Percentiles rank a stretch among this genome's conserved stretches.
These are phyloP conservation scores for Sesia apiformis DNA, from an alignment of 2,888 invertebrate species.

Conservation along the genomic window DNA sequence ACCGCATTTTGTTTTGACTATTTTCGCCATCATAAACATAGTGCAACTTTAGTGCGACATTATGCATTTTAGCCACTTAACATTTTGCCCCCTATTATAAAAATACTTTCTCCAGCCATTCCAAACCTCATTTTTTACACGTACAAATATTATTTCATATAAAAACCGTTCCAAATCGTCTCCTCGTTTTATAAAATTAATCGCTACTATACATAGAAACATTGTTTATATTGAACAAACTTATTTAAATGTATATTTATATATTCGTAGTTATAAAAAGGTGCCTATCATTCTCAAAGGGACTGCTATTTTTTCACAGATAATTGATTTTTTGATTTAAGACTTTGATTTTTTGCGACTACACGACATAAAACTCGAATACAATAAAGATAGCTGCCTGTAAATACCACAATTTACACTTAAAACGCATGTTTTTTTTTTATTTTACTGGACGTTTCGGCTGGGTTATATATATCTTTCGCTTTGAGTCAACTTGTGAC, in stretches of 20 bases:
- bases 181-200: slow-evolving; percentile 1
- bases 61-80: slow-evolving; percentile 64
- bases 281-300: too few species aligned
- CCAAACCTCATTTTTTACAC: slow-evolving; percentile 23
- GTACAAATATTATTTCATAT: slow-evolving; percentile 43
- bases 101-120: slow-evolving; percentile 14
- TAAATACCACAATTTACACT: too few species aligned
- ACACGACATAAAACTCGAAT: too few species aligned
- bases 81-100: slow-evolving; percentile 50
- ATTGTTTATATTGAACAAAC: slow-evolving; percentile 11
- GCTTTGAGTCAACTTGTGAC: too few species aligned
- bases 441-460: too few species aligned
- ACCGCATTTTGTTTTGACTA: neutral
- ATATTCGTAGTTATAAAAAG: too few species aligned
- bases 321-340: too few species aligned
- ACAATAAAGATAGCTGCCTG: too few species aligned
- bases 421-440: too few species aligned
- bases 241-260: slow-evolving; percentile 5
- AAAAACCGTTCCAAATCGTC: slow-evolving; percentile 44
- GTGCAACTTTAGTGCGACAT: slow-evolving; percentile 7
- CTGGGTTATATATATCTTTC: too few species aligned
- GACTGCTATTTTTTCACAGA: too few species aligned
- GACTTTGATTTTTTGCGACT: too few species aligned
- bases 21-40: neutral
- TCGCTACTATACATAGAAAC: slow-evolving; percentile 2